Conservation (phyloP, 2,888 invertebrate species). For the Lysandra coridon region DNA sequence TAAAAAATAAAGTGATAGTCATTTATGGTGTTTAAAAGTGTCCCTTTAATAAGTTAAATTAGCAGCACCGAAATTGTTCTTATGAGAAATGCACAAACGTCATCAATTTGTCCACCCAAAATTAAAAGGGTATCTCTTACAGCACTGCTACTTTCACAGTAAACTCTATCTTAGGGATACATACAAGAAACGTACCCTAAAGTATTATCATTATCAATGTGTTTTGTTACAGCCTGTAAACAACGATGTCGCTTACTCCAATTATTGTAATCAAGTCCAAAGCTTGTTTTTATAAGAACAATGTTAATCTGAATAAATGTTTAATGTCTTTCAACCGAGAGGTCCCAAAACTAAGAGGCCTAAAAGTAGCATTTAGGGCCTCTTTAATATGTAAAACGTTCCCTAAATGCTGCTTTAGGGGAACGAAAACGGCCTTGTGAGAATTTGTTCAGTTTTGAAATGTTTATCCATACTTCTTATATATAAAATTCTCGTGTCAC, state of each 20-base stretch:
- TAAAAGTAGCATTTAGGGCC: background rate
- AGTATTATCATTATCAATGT: too few relatives aligned
- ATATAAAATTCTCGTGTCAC: too few relatives aligned
- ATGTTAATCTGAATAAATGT: background rate
- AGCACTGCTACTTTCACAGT: background rate
- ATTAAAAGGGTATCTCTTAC: background rate
- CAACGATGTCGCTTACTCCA: background rate
- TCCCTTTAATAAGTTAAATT: too few relatives aligned
- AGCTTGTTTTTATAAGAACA: background rate
- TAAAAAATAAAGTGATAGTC: too few relatives aligned
- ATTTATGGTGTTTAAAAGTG: too few relatives aligned
- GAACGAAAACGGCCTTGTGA: background rate
- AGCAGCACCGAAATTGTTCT: too few relatives aligned
- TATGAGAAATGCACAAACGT: too few relatives aligned
- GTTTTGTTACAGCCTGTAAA: too few relatives aligned
- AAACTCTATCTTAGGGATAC: background rate
- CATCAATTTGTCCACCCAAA: background rate
- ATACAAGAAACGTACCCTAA: background rate
- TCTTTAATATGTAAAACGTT: conserved; percentile 1
- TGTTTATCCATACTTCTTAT: background rate
- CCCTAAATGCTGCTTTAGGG: background rate
- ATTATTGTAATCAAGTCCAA: background rate
- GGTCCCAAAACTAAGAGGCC: background rate
- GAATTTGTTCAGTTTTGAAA: background rate
- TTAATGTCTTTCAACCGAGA: background rate